Evolutionary conservation across 2,888 invertebrate species (phyloP).

Genomic region (Pollenia angustigena): DNA sequence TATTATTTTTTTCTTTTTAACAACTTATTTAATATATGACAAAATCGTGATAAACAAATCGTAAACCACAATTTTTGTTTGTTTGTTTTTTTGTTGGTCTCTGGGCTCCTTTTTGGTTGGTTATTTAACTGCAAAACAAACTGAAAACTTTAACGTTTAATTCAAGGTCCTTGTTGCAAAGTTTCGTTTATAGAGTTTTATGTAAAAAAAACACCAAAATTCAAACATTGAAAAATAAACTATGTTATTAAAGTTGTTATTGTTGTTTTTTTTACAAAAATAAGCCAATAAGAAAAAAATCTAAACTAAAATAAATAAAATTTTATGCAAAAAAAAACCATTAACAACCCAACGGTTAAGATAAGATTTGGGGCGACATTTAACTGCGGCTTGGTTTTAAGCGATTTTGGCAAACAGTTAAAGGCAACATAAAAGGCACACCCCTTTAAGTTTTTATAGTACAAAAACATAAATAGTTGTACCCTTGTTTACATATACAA

Average conservation of each 20-base stretch:
- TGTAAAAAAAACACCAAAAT: slow-evolving; percentile 11
- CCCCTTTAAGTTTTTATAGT: slow-evolving; percentile 53
- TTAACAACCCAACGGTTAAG: slow-evolving; percentile 50
- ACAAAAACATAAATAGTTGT: slow-evolving; percentile 4
- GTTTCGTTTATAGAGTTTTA: background rate
- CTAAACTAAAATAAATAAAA: slow-evolving; percentile 37
- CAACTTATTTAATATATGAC: slow-evolving; percentile 70
- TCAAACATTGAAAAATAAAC: slow-evolving; percentile 13
- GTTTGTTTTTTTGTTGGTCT: background rate
- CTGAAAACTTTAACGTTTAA: slow-evolving; percentile 42
- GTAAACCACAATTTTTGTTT: slow-evolving; percentile 38
- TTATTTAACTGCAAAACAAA: slow-evolving; percentile 28
- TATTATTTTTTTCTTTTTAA: slow-evolving; percentile 15
- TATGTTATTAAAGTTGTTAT: slow-evolving; percentile 16
- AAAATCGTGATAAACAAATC: slow-evolving; percentile 67
- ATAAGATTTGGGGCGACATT: slow-evolving; percentile 73
- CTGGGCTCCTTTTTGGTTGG: slow-evolving; percentile 17
- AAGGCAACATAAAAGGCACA: slow-evolving; percentile 58
- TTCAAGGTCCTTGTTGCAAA: slow-evolving; percentile 56
- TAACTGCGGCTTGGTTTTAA: slow-evolving; percentile 64
- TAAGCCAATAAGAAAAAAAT: slow-evolving; percentile 25
- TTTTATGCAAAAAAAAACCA: slow-evolving; percentile 43
- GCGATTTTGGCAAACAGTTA: slow-evolving; percentile 57
- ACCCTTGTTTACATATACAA: background rate
- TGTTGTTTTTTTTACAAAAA: slow-evolving; percentile 17